These are phyloP conservation scores for Drosophila borborema DNA, from an alignment of 2,888 invertebrate species.

Conservation along the genomic window DNA sequence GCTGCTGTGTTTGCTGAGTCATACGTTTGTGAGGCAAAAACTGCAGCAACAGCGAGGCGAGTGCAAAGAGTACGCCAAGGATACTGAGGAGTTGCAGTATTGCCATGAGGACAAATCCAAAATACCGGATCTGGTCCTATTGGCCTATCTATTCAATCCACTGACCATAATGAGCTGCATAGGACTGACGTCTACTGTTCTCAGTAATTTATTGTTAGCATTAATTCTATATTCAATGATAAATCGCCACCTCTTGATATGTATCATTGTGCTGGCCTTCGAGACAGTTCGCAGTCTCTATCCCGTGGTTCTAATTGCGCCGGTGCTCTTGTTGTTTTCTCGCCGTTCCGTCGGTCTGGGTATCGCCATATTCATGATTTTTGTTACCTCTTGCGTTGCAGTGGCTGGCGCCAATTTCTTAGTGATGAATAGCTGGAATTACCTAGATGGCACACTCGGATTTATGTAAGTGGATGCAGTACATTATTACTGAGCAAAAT, in stretches of 20 bases:
- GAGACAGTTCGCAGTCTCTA: slow-evolving; percentile 93
- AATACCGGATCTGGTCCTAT: slow-evolving; percentile 89
- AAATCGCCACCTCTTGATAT: slow-evolving; percentile 87
- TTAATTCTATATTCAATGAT: slow-evolving; percentile 90
- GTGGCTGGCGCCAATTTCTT: slow-evolving; percentile 84
- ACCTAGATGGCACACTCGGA: slow-evolving; percentile 90
- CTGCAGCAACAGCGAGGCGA: slow-evolving; percentile 86
- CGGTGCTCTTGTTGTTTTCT: slow-evolving; percentile 88
- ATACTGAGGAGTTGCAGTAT: slow-evolving; percentile 87
- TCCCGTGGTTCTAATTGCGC: slow-evolving; percentile 93
- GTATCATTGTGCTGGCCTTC: slow-evolving; percentile 90
- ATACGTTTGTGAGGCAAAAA: slow-evolving; percentile 87
- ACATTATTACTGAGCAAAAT: no score
- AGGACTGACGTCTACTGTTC: slow-evolving; percentile 95
- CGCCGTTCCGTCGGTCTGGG: slow-evolving; percentile 36
- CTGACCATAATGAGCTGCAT: slow-evolving; percentile 94
- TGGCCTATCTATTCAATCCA: slow-evolving; percentile 95
- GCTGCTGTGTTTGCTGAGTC: slow-evolving; percentile 90
- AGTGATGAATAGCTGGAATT: slow-evolving; percentile 88
- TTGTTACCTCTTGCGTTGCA: slow-evolving; percentile 57
- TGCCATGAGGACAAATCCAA: slow-evolving; percentile 66
- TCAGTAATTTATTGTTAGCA: slow-evolving; percentile 93
- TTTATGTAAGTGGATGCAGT: slow-evolving; percentile 89
- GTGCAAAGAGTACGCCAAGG: slow-evolving; percentile 87
- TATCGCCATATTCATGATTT: slow-evolving; percentile 53